Evolutionary conservation across 2,113 vertebrate genomes (phyloP).

Genomic region (Indri indri): DNA sequence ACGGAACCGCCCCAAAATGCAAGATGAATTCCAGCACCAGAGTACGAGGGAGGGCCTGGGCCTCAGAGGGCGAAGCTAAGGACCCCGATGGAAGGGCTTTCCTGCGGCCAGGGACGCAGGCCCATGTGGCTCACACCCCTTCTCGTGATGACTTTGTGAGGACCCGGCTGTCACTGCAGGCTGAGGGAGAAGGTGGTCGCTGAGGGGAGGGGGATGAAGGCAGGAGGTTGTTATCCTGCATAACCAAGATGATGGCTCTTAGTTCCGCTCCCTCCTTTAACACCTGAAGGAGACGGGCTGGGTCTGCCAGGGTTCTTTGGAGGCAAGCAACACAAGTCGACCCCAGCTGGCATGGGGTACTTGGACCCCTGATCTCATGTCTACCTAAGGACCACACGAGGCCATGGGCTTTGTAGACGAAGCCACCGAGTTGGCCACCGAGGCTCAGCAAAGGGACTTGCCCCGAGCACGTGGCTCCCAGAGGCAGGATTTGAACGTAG

Average conservation of each 20-base stretch:
- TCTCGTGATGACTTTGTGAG: neutral
- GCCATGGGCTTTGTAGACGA: neutral
- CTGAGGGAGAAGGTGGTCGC: neutral
- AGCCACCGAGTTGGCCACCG: neutral
- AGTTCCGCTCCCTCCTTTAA: neutral
- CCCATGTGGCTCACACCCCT: neutral
- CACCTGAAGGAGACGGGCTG: neutral
- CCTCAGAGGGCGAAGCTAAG: neutral
- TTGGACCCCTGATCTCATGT: neutral
- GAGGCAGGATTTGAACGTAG: neutral
- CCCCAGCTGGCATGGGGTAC: neutral
- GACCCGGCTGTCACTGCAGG: neutral
- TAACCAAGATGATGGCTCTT: too few species aligned
- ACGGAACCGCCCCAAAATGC: rapidly evolving
- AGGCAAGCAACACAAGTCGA: neutral
- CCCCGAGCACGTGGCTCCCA: rapidly evolving
- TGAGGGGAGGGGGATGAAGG: neutral
- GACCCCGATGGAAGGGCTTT: neutral
- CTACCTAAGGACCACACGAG: neutral
- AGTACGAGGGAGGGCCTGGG: too few species aligned
- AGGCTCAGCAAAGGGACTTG: neutral
- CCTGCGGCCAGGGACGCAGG: neutral
- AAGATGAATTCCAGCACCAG: neutral
- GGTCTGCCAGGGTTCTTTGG: neutral
- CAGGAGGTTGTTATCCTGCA: rapidly evolving